phyloP scores from a whole-genome alignment of 1,140 invertebrate genomes.

The Aleiodes sp. region DNA sequence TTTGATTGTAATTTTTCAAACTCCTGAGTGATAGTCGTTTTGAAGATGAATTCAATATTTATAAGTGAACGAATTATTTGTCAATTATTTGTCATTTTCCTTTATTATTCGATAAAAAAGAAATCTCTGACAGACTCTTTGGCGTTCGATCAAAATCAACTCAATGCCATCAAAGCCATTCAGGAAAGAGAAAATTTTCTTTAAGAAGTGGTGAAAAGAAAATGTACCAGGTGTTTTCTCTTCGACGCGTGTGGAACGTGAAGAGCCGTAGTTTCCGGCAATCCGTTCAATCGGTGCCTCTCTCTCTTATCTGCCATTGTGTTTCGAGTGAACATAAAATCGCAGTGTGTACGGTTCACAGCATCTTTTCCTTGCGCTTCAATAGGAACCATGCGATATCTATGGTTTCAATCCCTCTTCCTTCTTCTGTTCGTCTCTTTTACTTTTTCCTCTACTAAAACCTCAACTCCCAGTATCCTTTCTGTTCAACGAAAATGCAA shows the following conservation, averaged over 20 bases:
- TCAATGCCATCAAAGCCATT: neutral
- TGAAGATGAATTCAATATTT: too few relatives aligned
- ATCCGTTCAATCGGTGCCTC: constrained; percentile 30
- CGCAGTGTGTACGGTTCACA: constrained; percentile 19
- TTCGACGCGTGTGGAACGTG: constrained; percentile 23
- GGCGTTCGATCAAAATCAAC: neutral
- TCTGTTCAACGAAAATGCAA: neutral
- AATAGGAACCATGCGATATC: constrained; percentile 16
- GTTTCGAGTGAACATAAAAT: constrained; percentile 31
- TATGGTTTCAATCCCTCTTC: neutral
- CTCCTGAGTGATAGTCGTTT: neutral
- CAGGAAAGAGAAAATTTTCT: neutral
- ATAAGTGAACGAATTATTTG: too few relatives aligned
- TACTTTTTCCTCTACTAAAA: too few relatives aligned
- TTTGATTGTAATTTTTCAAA: neutral
- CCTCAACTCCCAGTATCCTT: too few relatives aligned
- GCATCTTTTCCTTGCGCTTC: constrained; percentile 20
- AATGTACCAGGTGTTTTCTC: constrained; percentile 19
- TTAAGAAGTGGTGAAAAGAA: neutral
- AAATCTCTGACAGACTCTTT: neutral
- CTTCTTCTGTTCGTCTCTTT: neutral
- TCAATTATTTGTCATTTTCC: too few relatives aligned
- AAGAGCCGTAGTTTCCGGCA: constrained; percentile 26
- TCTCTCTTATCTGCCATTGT: constrained; percentile 25
- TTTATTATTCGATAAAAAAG: neutral